Base-by-base conservation (phyloP, 2,888 invertebrate species). In the Sphinx pinastri region DNA sequence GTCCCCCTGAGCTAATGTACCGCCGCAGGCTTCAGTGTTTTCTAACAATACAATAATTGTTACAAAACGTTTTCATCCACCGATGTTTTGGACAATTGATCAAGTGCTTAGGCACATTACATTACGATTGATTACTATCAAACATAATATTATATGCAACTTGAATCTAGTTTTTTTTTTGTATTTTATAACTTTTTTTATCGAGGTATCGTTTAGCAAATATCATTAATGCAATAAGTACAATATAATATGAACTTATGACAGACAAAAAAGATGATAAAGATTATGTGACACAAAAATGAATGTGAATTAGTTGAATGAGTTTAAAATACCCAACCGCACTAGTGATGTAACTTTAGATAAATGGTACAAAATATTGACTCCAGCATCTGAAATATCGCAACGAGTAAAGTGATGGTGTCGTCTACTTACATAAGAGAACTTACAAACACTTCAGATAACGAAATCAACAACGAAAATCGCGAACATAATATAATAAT, bases 181-280 rank as follows among this genome's bases (percentile, higher is more conserved):
- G 68, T 72, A 80, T 88, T 91, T 91, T 90, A 81, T 80, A 79
- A 77, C 81, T 38, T 38, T 83, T 85, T 88, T 87, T 87, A 77
- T 88, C 82, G 85, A 86, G 83, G 87, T 90, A 88, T 89, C 83
- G 84, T 90, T 92, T 92, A 92, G 88, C 84, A 88, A 93, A 93
- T 91, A 93, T 90, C 88, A 87, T 91, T 89, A 90, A 91, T 92
- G 88, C 88, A 88, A 91, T 93, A 94, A 92, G 93, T 93, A 93
- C 92, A 92, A 91, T 93, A 93, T 84, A 91, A 87, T 84, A 91
- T 90, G 89, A 87, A 89, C 88, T 88, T 89, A 92, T 88, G 86
- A 88, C 84, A 87, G 86, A 88, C 87, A 83, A 83, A 83, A 88
- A 87, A 83, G 86, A 86, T 87, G 83, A 87, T 85, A 84, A 78